Evolutionary conservation across 92 coral and sea anemone species (phyloP).

Genomic region (Siderastrea siderea): DNA sequence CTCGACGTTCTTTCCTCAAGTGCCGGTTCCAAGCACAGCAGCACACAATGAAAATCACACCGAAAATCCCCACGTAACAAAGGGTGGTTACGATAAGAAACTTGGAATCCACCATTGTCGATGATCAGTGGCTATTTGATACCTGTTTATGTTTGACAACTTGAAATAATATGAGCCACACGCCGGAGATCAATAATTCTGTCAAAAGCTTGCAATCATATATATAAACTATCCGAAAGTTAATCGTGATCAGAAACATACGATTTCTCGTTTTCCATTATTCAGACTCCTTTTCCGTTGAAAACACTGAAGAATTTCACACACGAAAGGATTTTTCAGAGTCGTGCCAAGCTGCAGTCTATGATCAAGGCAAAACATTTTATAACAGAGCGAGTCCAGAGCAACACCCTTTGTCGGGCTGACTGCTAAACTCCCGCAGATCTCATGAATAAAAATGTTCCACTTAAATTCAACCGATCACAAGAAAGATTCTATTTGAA

Average conservation of each 20-base stretch:
- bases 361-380: not conserved
- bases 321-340: not conserved
- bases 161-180: not conserved
- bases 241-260: not conserved
- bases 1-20: constrained; percentile 66
- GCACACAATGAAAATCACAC: constrained; percentile 82
- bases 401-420: not conserved
- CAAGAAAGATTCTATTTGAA: not conserved
- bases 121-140: constrained; percentile 12
- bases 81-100: constrained; percentile 85
- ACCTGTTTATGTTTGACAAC: not conserved
- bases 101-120: constrained; percentile 81
- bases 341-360: constrained; percentile 8
- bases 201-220: not conserved
- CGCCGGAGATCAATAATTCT: constrained; percentile 6
- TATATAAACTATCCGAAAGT: not conserved
- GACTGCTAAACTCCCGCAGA: not conserved
- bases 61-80: constrained; percentile 85
- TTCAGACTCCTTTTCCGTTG: not conserved
- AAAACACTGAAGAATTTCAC: not conserved
- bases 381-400: not conserved
- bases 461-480: not conserved
- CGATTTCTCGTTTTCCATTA: not conserved
- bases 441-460: constrained; percentile 4
- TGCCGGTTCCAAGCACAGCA: constrained; percentile 90